Conservation (phyloP, 2,888 invertebrate genomes). For the Buathra laborator region DNA sequence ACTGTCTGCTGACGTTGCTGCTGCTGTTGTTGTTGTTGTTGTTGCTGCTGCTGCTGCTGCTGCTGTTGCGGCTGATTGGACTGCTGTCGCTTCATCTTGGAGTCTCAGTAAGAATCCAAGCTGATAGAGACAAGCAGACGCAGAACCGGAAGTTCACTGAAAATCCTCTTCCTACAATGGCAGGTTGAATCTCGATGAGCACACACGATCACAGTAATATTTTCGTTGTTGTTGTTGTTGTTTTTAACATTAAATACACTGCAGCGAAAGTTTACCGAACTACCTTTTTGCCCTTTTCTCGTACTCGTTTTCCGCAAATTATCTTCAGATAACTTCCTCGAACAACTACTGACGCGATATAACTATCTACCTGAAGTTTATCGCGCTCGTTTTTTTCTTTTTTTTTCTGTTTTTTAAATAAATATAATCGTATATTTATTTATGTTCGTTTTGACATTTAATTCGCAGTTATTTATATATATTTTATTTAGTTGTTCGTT, state of each 20-base stretch:
- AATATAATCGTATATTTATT: constrained; percentile 39
- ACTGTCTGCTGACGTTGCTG: constrained; percentile 85
- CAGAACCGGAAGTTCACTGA: constrained; percentile 68
- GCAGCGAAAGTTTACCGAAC: constrained; percentile 37
- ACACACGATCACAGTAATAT: constrained; percentile 69
- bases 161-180: constrained; percentile 69
- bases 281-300: constrained; percentile 54
- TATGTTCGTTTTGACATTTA: constrained; percentile 64
- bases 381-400: constrained; percentile 55
- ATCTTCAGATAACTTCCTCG: constrained; percentile 45
- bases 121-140: constrained; percentile 58
- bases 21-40: constrained; percentile 81
- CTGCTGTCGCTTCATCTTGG: constrained; percentile 92
- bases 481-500: constrained; percentile 67
- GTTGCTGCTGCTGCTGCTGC: constrained; percentile 85
- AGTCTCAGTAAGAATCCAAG: constrained; percentile 73
- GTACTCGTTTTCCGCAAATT: constrained; percentile 24
- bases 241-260: constrained; percentile 44
- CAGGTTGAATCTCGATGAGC: constrained; percentile 64
- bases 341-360: constrained; percentile 60
- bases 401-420: constrained; percentile 27
- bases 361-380: constrained; percentile 50
- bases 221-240: constrained; percentile 23
- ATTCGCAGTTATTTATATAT: constrained; percentile 69
- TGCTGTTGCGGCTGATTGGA: constrained; percentile 86